Evolutionary conservation across 2,888 invertebrate species (phyloP).

Genomic region (Acrobasis repandana): DNA sequence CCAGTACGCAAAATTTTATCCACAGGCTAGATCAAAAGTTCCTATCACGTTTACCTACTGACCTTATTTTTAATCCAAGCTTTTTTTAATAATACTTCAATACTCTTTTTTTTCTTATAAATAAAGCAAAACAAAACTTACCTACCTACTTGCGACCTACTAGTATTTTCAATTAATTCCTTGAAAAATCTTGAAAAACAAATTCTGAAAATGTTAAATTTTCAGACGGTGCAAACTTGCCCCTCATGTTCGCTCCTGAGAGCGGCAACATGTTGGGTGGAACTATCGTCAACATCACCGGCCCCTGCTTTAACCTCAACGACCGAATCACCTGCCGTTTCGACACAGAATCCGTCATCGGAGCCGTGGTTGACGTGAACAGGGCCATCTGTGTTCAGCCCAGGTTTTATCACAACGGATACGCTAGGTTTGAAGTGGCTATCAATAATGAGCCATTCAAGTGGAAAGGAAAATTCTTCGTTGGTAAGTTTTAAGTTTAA

Average conservation of each 20-base stretch:
- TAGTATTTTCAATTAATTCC: too few species aligned
- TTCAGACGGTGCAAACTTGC: slow-evolving; percentile 90
- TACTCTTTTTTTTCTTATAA: too few species aligned
- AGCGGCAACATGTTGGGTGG: slow-evolving; percentile 99
- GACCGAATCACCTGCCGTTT: slow-evolving; percentile 92
- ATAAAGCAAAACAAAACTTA: too few species aligned
- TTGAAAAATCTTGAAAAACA: too few species aligned
- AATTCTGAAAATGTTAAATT: slow-evolving; percentile 5
- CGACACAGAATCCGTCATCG: slow-evolving; percentile 90
- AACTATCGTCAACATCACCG: slow-evolving; percentile 97
- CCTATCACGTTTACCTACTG: too few species aligned
- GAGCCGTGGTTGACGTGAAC: slow-evolving; percentile 90
- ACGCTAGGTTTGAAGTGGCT: slow-evolving; percentile 92
- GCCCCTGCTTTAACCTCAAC: slow-evolving; percentile 92
- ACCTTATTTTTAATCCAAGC: too few species aligned
- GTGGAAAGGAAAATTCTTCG: slow-evolving; percentile 95
- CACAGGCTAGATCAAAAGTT: too few species aligned
- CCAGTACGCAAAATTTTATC: too few species aligned
- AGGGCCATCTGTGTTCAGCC: slow-evolving; percentile 96
- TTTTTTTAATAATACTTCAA: too few species aligned
- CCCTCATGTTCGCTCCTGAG: slow-evolving; percentile 95
- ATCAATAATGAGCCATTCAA: slow-evolving; percentile 92
- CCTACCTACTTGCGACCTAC: too few species aligned
- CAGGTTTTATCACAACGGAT: slow-evolving; percentile 92
- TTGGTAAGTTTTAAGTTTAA: slow-evolving; percentile 89